These are phyloP conservation scores for Gasteruption jaculator DNA, from an alignment of 2,888 invertebrate genomes.

Conservation along the genomic window DNA sequence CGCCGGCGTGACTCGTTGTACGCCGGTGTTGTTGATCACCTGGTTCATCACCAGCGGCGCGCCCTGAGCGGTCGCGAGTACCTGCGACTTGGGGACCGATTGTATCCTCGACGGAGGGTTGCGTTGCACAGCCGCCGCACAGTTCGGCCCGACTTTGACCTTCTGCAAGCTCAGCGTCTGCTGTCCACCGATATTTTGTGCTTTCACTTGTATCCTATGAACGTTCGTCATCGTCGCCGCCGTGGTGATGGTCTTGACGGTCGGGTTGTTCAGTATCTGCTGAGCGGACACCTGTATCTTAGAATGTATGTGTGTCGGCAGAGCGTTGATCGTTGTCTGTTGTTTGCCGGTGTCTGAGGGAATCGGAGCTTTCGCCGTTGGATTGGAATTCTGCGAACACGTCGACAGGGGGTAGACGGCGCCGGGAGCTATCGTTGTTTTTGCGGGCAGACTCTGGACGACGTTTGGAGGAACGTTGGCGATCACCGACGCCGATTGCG, in stretches of 20 bases:
- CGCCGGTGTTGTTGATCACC: slow-evolving; percentile 30
- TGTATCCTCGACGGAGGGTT: slow-evolving; percentile 33
- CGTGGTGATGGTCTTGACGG: slow-evolving; percentile 29
- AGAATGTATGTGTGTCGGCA: slow-evolving; percentile 23
- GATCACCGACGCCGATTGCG: slow-evolving; percentile 21
- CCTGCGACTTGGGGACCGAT: slow-evolving; percentile 31
- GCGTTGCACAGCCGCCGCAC: slow-evolving; percentile 26
- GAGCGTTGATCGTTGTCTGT: slow-evolving; percentile 23
- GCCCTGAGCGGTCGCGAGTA: slow-evolving; percentile 23
- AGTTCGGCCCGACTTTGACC: slow-evolving; percentile 28
- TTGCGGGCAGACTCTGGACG: slow-evolving; percentile 13
- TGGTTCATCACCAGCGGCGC: slow-evolving; percentile 33
- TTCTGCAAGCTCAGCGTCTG: slow-evolving; percentile 38
- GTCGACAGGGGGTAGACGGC: slow-evolving; percentile 19
- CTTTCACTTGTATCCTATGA: slow-evolving; percentile 37
- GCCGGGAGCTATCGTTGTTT: too few species aligned
- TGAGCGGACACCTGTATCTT: slow-evolving; percentile 30
- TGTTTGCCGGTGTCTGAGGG: slow-evolving; percentile 20
- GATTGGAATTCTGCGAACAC: slow-evolving; percentile 25
- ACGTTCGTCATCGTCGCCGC: slow-evolving; percentile 30
- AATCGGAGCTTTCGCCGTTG: slow-evolving; percentile 25
- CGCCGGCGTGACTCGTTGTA: slow-evolving; percentile 29
- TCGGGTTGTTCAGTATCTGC: slow-evolving; percentile 22
- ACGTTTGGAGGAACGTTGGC: slow-evolving; percentile 21
- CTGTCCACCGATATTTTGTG: slow-evolving; percentile 26